phyloP scores from a whole-genome alignment of 2,888 invertebrate species.

The Phaonia tiefii region DNA sequence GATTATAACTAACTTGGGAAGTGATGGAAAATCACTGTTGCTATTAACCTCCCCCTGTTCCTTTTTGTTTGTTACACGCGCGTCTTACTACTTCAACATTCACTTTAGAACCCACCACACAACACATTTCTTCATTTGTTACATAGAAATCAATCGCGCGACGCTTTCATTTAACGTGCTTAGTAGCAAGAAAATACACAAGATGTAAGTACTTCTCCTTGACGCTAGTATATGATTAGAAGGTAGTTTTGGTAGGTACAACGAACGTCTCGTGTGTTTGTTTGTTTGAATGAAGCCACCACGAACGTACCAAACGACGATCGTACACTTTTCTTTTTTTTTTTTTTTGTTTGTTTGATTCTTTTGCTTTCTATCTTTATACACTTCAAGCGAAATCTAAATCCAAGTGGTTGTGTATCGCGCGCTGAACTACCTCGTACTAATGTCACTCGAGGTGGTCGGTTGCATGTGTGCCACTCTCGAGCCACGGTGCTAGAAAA shows the following conservation, averaged over 20 bases:
- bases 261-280: conserved; percentile 2
- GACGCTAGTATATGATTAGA: background rate
- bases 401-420: conserved; percentile 61
- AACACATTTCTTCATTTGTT: no score
- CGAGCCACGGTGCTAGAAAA: conserved; percentile 48
- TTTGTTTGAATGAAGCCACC: background rate
- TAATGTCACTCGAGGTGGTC: conserved; percentile 59
- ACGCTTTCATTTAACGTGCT: no score
- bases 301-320: conserved; percentile 10
- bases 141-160: no score
- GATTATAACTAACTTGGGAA: no score
- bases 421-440: conserved; percentile 63
- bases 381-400: conserved; percentile 56
- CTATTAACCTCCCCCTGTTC: no score
- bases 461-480: conserved; percentile 66
- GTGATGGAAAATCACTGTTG: no score
- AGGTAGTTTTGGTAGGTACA: conserved; percentile 23
- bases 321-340: background rate
- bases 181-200: no score
- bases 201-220: background rate
- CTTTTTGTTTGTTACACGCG: no score
- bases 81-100: no score
- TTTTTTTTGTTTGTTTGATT: background rate
- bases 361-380: background rate
- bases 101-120: no score